These are phyloP conservation scores for Chanos chanos DNA, from an alignment of 2,797 vertebrate genomes.

Conservation along the genomic window DNA sequence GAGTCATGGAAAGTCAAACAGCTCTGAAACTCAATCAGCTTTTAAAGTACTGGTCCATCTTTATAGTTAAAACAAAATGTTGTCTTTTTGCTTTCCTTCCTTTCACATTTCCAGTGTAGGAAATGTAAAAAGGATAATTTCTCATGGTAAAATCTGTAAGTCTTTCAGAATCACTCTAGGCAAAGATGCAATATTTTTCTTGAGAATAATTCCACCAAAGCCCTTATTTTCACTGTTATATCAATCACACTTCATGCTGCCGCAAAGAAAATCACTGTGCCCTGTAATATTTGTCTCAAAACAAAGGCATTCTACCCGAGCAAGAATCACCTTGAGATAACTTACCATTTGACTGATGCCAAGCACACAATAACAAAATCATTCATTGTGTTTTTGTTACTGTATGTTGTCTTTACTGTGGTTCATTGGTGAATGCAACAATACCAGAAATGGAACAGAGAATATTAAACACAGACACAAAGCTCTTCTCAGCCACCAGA, in stretches of 20 bases:
- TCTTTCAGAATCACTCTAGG: constrained; percentile 19
- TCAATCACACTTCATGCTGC: not conserved
- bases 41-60: constrained; percentile 29
- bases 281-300: constrained; percentile 2
- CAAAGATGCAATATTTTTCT: not conserved
- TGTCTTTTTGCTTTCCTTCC: constrained; percentile 25
- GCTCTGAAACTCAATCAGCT: constrained; percentile 44
- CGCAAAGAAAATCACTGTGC: not conserved
- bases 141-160: constrained; percentile 22
- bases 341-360: constrained; percentile 13
- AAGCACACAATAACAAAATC: not conserved
- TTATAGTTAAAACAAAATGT: constrained; percentile 29
- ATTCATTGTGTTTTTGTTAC: too few species aligned
- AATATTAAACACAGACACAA: too few species aligned
- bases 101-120: constrained; percentile 36
- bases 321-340: not conserved
- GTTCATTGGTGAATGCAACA: constrained; percentile 3
- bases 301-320: not conserved
- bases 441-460: not conserved
- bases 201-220: constrained; percentile 8
- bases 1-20: constrained; percentile 54
- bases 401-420: too few species aligned
- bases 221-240: constrained; percentile 8
- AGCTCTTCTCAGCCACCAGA: too few species aligned
- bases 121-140: constrained; percentile 26